Evolutionary conservation across 2,113 vertebrate species (phyloP).

Genomic region (Pogonocichla stellata): DNA sequence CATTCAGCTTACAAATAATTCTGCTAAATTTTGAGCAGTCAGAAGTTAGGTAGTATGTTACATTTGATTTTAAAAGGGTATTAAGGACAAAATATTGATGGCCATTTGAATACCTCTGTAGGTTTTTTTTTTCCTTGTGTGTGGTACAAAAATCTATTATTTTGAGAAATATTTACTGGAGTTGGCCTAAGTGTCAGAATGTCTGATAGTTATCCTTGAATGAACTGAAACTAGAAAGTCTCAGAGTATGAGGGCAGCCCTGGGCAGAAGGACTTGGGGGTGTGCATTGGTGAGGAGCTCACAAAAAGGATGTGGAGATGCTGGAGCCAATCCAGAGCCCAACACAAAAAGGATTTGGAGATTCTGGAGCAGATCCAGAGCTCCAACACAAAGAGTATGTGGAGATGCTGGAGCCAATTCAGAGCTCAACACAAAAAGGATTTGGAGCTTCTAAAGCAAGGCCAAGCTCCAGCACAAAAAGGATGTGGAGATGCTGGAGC

Average conservation of each 20-base stretch:
- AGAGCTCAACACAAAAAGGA: neutral
- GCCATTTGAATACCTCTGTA: neutral
- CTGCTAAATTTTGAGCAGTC: neutral
- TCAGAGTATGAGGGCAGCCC: neutral
- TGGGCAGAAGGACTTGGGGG: neutral
- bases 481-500: too few relatives aligned
- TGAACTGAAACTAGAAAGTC: neutral
- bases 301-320: rapidly evolving
- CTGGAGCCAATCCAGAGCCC: too few relatives aligned
- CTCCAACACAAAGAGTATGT: rapidly evolving
- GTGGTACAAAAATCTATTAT: neutral
- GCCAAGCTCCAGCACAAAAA: too few relatives aligned
- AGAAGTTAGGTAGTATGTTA: neutral
- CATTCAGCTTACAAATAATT: conserved; percentile 25
- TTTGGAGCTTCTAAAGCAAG: neutral
- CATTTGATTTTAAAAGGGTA: neutral
- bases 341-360: rapidly evolving
- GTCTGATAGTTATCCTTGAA: neutral
- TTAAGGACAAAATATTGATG: neutral
- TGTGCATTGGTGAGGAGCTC: neutral
- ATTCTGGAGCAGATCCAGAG: neutral
- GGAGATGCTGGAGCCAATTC: neutral
- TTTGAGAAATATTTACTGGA: neutral
- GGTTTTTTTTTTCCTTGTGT: rapidly evolving
- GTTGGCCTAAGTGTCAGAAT: neutral